phyloP scores from a whole-genome alignment of 1,140 invertebrate species.

The Helicoverpa zea region DNA sequence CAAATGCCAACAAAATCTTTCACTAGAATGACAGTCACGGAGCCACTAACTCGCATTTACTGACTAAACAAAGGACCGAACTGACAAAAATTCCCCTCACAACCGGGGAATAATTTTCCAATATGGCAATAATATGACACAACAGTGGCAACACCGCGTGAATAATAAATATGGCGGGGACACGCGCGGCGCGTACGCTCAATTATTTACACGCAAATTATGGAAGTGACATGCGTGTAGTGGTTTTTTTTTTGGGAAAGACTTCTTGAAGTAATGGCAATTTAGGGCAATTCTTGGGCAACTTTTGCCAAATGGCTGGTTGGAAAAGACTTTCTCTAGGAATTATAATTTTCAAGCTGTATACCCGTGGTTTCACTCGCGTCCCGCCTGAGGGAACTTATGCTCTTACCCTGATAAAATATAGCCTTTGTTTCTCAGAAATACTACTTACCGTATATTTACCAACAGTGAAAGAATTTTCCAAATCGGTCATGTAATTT shows the following conservation, averaged over 20 bases:
- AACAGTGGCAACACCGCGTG: slow-evolving; percentile 78
- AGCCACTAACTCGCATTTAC: slow-evolving; percentile 46
- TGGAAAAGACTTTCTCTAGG: background rate
- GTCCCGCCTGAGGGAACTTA: too few species aligned
- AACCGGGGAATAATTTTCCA: slow-evolving; percentile 78
- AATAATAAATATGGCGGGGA: slow-evolving; percentile 82
- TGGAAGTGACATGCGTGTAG: slow-evolving; percentile 67
- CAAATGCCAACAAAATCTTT: slow-evolving; percentile 37
- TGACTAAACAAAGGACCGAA: slow-evolving; percentile 34
- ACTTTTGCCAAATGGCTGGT: too few species aligned
- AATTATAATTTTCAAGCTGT: too few species aligned
- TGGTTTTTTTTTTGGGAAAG: slow-evolving; percentile 18
- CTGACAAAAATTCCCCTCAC: slow-evolving; percentile 70
- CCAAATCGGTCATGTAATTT: too few species aligned
- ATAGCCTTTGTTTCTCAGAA: too few species aligned
- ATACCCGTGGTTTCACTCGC: too few species aligned
- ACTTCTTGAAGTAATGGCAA: background rate
- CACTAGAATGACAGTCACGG: slow-evolving; percentile 43
- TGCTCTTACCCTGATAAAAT: too few species aligned
- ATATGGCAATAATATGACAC: slow-evolving; percentile 84
- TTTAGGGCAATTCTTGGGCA: background rate
- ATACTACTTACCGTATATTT: too few species aligned
- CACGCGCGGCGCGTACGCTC: slow-evolving; percentile 69
- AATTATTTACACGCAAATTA: slow-evolving; percentile 85
- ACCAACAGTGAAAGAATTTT: too few species aligned